Conservation (phyloP, 1,140 invertebrate genomes). For the Propsilocerus akamusi region DNA sequence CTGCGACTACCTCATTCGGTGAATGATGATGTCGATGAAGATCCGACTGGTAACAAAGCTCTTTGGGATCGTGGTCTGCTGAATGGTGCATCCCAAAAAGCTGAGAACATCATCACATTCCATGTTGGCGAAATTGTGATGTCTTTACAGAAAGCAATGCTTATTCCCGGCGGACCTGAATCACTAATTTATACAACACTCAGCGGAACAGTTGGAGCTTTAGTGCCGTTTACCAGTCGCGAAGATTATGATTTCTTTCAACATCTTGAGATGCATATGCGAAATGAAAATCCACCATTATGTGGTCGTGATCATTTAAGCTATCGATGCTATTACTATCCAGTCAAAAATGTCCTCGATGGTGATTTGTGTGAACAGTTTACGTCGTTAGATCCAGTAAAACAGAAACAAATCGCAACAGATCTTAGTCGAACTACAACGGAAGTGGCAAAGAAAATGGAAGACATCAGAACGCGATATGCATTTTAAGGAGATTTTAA, state of each 20-base stretch:
- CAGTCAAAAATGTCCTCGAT: slow-evolving; percentile 97
- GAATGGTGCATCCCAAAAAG: slow-evolving; percentile 95
- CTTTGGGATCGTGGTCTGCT: slow-evolving; percentile 94
- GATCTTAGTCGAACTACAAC: slow-evolving; percentile 88
- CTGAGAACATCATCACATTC: slow-evolving; percentile 80
- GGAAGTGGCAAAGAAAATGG: slow-evolving; percentile 91
- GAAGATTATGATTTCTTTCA: slow-evolving; percentile 99
- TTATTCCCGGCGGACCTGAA: slow-evolving; percentile 94
- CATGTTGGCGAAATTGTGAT: slow-evolving; percentile 91
- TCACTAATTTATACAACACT: slow-evolving; percentile 91
- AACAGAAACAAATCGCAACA: slow-evolving; percentile 88
- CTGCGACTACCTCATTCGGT: slow-evolving; percentile 78
- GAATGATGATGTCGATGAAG: slow-evolving; percentile 95
- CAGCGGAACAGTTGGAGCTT: slow-evolving; percentile 85
- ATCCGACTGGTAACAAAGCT: slow-evolving; percentile 95
- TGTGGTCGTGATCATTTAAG: slow-evolving; percentile 96
- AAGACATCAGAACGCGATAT: slow-evolving; percentile 85
- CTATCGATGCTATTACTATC: slow-evolving; percentile 94
- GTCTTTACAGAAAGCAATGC: slow-evolving; percentile 79
- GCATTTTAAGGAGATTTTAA: slow-evolving; percentile 54
- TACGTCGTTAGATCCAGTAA: slow-evolving; percentile 81
- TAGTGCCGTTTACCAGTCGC: slow-evolving; percentile 94
- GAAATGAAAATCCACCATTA: slow-evolving; percentile 87
- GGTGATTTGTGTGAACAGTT: slow-evolving; percentile 99
- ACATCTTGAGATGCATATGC: slow-evolving; percentile 99